Conservation (phyloP, 1,140 invertebrate genomes). For the Copidosoma floridanum region DNA sequence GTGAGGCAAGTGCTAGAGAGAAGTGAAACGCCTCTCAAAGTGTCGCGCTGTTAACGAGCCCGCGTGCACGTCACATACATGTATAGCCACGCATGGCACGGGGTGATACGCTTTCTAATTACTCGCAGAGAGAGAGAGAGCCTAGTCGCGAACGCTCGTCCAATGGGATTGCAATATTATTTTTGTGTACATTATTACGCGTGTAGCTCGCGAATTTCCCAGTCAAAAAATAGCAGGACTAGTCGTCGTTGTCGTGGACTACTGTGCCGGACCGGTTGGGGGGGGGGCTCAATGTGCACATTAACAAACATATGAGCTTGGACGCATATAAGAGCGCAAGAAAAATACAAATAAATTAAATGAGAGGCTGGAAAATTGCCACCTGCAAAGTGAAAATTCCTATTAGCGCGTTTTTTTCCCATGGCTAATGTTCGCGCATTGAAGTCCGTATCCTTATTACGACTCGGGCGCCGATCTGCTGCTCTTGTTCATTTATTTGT, state of each 20-base stretch:
- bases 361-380: background rate
- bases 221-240: too few species aligned
- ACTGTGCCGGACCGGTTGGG: slow-evolving; percentile 9
- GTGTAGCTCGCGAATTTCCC: background rate
- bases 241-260: background rate
- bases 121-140: too few species aligned
- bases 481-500: background rate
- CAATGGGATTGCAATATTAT: too few species aligned
- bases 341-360: slow-evolving; percentile 3
- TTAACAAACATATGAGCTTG: slow-evolving; percentile 4
- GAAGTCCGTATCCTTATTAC: background rate
- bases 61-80: too few species aligned
- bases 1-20: background rate
- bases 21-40: slow-evolving; percentile 5
- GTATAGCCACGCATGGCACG: too few species aligned
- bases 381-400: slow-evolving; percentile 15
- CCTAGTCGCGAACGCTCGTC: too few species aligned
- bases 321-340: background rate
- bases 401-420: slow-evolving; percentile 13
- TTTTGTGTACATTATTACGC: too few species aligned
- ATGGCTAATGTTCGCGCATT: background rate
- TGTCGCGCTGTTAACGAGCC: background rate
- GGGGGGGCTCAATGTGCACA: background rate
- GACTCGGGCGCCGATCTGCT: background rate
- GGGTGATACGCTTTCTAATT: slow-evolving; percentile 28